Evolutionary conservation across 2,888 invertebrate species (phyloP).

Genomic region (Rhogogaster chlorosoma): DNA sequence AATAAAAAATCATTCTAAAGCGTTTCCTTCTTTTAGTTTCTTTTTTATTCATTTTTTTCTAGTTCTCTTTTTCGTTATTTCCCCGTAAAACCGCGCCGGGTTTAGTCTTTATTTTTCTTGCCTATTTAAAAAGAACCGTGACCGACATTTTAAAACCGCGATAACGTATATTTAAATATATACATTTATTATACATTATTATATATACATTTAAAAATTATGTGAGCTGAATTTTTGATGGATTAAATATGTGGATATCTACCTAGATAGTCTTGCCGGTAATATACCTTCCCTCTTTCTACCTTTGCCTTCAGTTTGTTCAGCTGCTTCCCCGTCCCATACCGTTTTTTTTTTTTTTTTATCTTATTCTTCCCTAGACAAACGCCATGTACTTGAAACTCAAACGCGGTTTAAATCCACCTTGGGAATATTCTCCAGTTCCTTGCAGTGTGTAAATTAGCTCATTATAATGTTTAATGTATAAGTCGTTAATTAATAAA

Average conservation of each 20-base stretch:
- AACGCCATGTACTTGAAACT: slow-evolving; percentile 6
- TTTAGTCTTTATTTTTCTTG: no score
- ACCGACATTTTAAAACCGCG: neutral
- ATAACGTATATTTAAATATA: no score
- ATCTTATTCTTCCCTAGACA: neutral
- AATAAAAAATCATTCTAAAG: neutral
- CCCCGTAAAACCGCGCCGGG: no score
- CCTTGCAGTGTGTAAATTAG: neutral
- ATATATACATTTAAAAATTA: neutral
- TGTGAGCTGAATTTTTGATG: neutral
- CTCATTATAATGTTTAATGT: neutral
- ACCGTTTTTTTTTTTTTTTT: neutral
- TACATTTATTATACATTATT: neutral
- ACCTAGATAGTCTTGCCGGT: neutral
- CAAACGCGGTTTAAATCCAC: neutral
- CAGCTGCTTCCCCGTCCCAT: neutral
- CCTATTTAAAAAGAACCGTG: neutral
- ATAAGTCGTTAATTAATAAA: neutral
- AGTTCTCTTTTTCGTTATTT: no score
- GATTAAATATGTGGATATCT: neutral
- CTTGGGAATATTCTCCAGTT: neutral
- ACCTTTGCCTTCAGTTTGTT: slow-evolving; percentile 15
- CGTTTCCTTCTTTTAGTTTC: neutral
- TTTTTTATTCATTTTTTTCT: neutral
- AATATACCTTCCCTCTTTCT: neutral